Base-by-base conservation (phyloP, 2,888 invertebrate species). In the Palloptera scutellata region DNA sequence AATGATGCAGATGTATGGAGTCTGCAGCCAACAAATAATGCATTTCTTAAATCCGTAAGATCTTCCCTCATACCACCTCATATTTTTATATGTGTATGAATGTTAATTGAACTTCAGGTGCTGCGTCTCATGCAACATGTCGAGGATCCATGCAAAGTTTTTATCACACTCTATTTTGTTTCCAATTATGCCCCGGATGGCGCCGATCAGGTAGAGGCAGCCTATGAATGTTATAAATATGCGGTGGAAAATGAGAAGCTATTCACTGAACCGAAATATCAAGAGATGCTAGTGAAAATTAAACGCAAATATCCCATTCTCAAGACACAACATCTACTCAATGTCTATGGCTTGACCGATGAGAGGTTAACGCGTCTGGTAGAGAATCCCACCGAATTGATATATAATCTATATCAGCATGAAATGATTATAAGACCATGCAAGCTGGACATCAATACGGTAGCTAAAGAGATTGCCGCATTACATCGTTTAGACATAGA, bases 131-230 rank as follows among this genome's bases (percentile, higher is more conserved):
- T 83, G 0, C 72, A 78, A 19, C 79, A 82, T 62, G 79, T 85
- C 2, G 76, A 78, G 13, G 81, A 75, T 71, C 76, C 77, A 9
- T 77, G 77, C 5, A 85, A 82, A 68, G 80, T 79, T 3, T 78
- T 85, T 41, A 73, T 81, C 15, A 83, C 84, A 64, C 75, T 85
- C n/a, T 85, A 85, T 69, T 83, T 79, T 72, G 82, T 83, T 5
- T 77, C 81, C 0, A 83, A 80, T 69, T 81, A 84, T 73, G 82
- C 86, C 0, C 83, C 84, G 0, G 81, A 83, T 45, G 85, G 85
- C 0, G 84, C 82, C 1, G 85, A 85, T 77, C 83, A 84, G 73
- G 84, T 85, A 8, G 85, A 85, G 69, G 84, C 86, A 1, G 79
- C 81, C 1, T 79, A 78, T 59, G 85, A 84, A 68, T 85, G 85